Base-by-base conservation (phyloP, 2,888 invertebrate genomes). In the Conus canariensis region DNA sequence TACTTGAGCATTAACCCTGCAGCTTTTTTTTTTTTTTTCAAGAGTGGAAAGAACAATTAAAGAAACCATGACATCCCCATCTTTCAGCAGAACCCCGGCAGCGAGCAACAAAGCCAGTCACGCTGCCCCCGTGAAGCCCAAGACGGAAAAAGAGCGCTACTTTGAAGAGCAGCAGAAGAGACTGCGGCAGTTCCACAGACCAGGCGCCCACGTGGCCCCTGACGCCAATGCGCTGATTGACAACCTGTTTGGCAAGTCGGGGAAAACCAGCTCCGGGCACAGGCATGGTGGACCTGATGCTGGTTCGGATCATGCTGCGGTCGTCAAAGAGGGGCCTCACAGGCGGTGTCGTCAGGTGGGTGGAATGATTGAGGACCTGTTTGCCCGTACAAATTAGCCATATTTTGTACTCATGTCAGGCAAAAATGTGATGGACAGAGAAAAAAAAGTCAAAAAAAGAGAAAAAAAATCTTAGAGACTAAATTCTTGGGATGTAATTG, bases 171-270 rank as follows among this genome's bases (percentile, higher is more conserved):
- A 94, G 91, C 92, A 94, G 91, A 94, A 94, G 90, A 92, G 93
- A 80, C 91, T 95, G 19, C 92, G 94, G 90, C 94, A 94, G 90
- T 94, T 95, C 86, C 89, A 91, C 19, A 93, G 93, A 85, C 91
- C 93, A 16, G 92, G 93, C 14, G 91, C 92, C 4, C 90, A 89
- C 3, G 64, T 10, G 64, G 64, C 64, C 16, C 93, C 89, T 90
- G 95, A 96, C 90, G 93, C 95, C 19, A 94, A 95, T 90, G 93
- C 93, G 58, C 92, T 95, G 77, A 95, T 96, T 56, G 95, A 95
- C 74, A 94, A 95, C 30, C 95, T 96, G 92, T 95, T 96, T 92
- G 87, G 86, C 64, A 87, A 90, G 70, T 16, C 60, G n/a, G 87
- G 64, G 12, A 90, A 90, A 64, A 56, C 16, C 8, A 58, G 83